Base-by-base conservation (phyloP, 2,113 vertebrate genomes). In the Spizaetus ornatus region DNA sequence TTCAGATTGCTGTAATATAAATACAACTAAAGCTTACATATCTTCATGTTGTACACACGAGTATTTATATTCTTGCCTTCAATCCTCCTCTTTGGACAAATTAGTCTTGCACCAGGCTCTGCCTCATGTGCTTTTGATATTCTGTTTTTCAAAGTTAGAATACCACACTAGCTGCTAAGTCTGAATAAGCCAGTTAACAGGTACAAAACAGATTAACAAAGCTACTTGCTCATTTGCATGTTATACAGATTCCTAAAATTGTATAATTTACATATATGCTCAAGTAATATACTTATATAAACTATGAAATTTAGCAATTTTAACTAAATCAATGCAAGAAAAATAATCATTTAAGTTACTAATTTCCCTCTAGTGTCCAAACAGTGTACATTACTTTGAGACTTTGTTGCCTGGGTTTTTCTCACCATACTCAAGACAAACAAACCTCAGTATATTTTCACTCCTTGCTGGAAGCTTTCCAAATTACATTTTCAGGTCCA, bases 1-100 rank as follows among this genome's bases (percentile, higher is more conserved):
- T 98, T 98, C n/a, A 99, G 96, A 95, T 98, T 98, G 97, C 99
- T 99, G 94, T 67, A 95, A 95, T 61, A 56, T 94, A 93, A 97
- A 86, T 70, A 95, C 92, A 91, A 47, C 11, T 74, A 81, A 76
- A 82, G n/a, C 16, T 82, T 47, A 94, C 27, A 43, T 4, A 63
- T 36, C 6, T 43, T 72, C n/a, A 55, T 3, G 7, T 7, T 65
- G 40, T 7, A 91, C 38, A 78, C 11, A 32, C 3, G 2, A 71
- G 14, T 61, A 86, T 56, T 70, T 65, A 13, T 58, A 47, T 48
- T 66, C 20, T 70, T 76, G n/a, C 42, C 55, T 93, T 78, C 36
- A 29, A 15, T 73, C 32, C 12, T 88, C 50, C 29, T 69, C 63
- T 55, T 16, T 20, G 38, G 50, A 66, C 17, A 73, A 43, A 82